phyloP scores from a whole-genome alignment of 1,140 invertebrate species.

The Caenorhabditis latens region DNA sequence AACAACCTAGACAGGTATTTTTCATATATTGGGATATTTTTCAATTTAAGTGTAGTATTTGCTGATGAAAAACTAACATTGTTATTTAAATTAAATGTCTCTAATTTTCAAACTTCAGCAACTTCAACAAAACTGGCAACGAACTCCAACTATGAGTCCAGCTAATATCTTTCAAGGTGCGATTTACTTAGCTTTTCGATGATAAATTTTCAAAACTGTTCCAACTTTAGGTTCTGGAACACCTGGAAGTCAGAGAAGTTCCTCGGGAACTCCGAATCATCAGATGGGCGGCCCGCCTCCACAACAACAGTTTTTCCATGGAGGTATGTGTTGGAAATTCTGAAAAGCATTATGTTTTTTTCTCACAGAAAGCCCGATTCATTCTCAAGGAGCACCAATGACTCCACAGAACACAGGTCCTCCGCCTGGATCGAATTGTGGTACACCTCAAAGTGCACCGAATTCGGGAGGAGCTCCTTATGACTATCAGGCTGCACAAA shows the following conservation, averaged over 20 bases:
- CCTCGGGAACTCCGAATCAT: slow-evolving; percentile 32
- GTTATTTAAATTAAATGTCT: too few species aligned
- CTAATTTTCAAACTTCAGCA: background rate
- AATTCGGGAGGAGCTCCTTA: background rate
- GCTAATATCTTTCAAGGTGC: slow-evolving; percentile 13
- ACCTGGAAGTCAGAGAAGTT: slow-evolving; percentile 14
- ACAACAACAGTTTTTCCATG: slow-evolving; percentile 42
- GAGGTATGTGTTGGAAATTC: background rate
- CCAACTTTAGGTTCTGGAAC: background rate
- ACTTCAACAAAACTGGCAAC: slow-evolving; percentile 25
- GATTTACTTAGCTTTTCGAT: background rate
- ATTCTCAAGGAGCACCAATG: slow-evolving; percentile 32
- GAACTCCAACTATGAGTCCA: slow-evolving; percentile 36
- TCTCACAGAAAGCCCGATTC: slow-evolving; percentile 2
- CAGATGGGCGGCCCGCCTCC: background rate
- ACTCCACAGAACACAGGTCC: slow-evolving; percentile 12
- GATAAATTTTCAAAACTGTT: background rate
- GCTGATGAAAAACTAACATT: too few species aligned
- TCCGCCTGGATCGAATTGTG: slow-evolving; percentile 15
- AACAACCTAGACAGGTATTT: slow-evolving; percentile 15
- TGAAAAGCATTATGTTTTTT: background rate
- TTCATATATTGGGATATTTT: too few species aligned
- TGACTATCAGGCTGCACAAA: slow-evolving; percentile 31
- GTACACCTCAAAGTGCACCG: slow-evolving; percentile 19
- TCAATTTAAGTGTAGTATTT: too few species aligned